Base-by-base conservation (phyloP, 2,888 invertebrate genomes). In the Mesorhabditis sp. region DNA sequence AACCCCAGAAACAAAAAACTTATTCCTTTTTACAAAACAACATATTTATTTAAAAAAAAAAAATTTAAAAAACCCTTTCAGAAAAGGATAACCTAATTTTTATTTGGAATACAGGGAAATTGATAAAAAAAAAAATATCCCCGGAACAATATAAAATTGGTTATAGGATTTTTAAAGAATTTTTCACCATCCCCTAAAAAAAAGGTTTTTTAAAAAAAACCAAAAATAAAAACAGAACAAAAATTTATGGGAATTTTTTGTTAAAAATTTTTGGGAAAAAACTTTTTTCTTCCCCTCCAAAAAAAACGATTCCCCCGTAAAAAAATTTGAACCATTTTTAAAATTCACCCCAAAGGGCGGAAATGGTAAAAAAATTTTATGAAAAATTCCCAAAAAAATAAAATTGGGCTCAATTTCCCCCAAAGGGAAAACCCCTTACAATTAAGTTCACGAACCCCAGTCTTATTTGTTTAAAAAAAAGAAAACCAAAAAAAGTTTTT, bases 81-180 rank as follows among this genome's bases (percentile, higher is more conserved):
- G 77, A 87, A 91, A 83, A 0, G 90, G 90, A 92, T 91, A 74
- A 92, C 92, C 67, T 91, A 91, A 87, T 92, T 85, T 89, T 92
- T 92, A 88, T 91, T 92, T 5, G 92, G 92, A 71, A 92, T 91
- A 61, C 91, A 91, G 43, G 92, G 92, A 82, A 92, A 86, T 92
- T 92, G 13, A 92, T 91, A 89, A 92, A 92, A 88, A 92, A 86
- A 92, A 92, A 86, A 92, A 92, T 90, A 92, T 92, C 90, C 92
- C 92, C 65, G 92, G 92, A 89, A 92, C 91, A 88, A 92, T 92
- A 85, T 92, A 92, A 5, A 89, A 86, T 0, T 92, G 91, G 0
- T 91, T 92, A 15, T 89, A 76, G 91, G 91, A 4, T 91, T 91
- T 0, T 90, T 90, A 42, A 89, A 90, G 88, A 92, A 92, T 87